Evolutionary conservation across 1,140 invertebrate genomes (phyloP).

Genomic region (Physella acuta): DNA sequence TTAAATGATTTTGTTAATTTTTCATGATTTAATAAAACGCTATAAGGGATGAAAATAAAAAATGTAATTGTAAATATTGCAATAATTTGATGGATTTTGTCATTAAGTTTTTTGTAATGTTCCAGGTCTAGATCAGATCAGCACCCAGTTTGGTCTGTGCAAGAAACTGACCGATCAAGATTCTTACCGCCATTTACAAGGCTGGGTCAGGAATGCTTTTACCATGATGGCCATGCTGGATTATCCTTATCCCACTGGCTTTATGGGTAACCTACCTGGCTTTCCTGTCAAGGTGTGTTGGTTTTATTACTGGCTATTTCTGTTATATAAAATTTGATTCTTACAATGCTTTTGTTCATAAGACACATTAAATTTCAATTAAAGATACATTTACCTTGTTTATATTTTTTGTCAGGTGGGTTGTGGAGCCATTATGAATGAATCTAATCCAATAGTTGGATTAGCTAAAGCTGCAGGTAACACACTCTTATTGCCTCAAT

Average conservation of each 20-base stretch:
- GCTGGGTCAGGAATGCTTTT: constrained; percentile 68
- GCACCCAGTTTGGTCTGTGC: constrained; percentile 44
- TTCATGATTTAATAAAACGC: no score
- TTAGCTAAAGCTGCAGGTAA: constrained; percentile 43
- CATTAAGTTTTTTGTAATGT: no score
- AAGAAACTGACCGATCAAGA: constrained; percentile 33
- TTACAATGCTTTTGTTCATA: no score
- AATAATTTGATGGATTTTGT: not conserved
- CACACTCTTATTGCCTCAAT: not conserved
- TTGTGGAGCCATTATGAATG: constrained; percentile 34
- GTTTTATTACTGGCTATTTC: not conserved
- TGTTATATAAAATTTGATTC: not conserved
- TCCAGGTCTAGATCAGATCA: constrained; percentile 8
- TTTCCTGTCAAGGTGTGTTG: constrained; percentile 73
- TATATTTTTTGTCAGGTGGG: constrained; percentile 33
- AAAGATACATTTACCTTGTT: not conserved
- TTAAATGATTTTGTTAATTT: no score
- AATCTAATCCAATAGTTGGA: constrained; percentile 38
- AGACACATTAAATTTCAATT: no score
- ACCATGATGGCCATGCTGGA: constrained; percentile 85
- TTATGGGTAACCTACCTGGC: constrained; percentile 72
- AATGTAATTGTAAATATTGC: not conserved
- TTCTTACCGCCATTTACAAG: constrained; percentile 49
- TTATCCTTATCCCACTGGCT: constrained; percentile 84
- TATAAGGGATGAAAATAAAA: no score